Base-by-base conservation (phyloP, 2,113 vertebrate species). In the Paracanthobrama guichenoti region DNA sequence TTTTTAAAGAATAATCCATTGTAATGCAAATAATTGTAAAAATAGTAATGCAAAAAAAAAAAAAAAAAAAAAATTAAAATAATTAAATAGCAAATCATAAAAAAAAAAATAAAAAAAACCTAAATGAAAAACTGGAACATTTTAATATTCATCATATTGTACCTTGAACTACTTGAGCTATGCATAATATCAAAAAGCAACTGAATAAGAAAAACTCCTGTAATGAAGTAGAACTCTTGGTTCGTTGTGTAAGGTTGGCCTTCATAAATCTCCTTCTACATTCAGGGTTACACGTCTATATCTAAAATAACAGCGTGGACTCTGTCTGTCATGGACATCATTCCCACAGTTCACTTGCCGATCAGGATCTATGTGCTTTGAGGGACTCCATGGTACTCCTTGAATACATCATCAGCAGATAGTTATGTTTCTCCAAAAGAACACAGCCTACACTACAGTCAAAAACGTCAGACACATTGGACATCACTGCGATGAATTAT, bases 401-500 rank as follows among this genome's bases (percentile, higher is more conserved):
- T 11, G 44, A 48, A 69, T 73, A 73, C 55, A 28, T 39, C 81
- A 76, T 46, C 48, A 55, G 46, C 71, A 73, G 71, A 73, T 76
- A 79, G 28, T 46, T 60, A 71, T 24, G 42, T 44, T 53, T 83
- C 50, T 53, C 44, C 44, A 69, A 73, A 73, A 79, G 55, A 20
- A 83, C 35, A 85, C 28, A 28, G n/a, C 59, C 24, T 59, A 78
- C 44, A 72, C 50, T 71, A 88, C 77, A 84, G 57, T 59, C 76
- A 66, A 71, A 67, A 44, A 82, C 18, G 12, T 50, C 50, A 77
- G 64, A 69, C 59, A 88, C 71, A 86, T 80, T 53, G 76, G 69
- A 88, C 85, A 74, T 64, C 85, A 88, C 84, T 60, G 76, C 46
- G 31, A 82, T 55, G 24, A 62, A 85, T 79, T 46, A 77, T 31